Evolutionary conservation across 2,888 invertebrate genomes (phyloP).

Genomic region (Zygogramma bicolorata): DNA sequence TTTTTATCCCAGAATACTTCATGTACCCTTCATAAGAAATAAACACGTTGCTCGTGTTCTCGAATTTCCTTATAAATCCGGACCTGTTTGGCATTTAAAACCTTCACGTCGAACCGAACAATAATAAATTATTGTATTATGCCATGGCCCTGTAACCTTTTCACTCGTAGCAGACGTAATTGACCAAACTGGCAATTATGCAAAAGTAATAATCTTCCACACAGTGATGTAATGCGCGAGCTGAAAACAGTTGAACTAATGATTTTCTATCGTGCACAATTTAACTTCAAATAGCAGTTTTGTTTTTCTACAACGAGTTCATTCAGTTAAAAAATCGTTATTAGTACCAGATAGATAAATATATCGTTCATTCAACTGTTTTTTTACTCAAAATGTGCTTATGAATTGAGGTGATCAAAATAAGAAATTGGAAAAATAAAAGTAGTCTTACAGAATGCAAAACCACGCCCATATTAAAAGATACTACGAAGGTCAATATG

Average conservation of each 20-base stretch:
- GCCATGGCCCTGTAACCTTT: constrained; percentile 5
- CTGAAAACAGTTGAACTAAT: background rate
- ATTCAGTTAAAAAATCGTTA: background rate
- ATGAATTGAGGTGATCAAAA: too few species aligned
- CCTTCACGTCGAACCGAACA: background rate
- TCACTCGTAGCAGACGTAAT: constrained; percentile 1
- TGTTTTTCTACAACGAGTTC: constrained; percentile 6
- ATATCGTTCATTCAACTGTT: too few species aligned
- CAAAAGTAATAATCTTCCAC: constrained; percentile 4
- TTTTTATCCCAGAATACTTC: too few species aligned
- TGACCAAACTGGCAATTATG: background rate
- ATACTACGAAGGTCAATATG: too few species aligned
- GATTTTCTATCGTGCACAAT: constrained; percentile 11
- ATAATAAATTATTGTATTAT: background rate
- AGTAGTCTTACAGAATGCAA: too few species aligned
- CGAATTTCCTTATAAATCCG: background rate
- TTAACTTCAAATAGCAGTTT: constrained; percentile 1
- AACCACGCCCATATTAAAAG: too few species aligned
- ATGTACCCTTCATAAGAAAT: too few species aligned
- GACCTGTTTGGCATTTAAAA: background rate
- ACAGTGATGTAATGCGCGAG: constrained; percentile 16
- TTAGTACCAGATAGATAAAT: too few species aligned
- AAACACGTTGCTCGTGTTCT: background rate
- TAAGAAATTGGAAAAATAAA: too few species aligned
- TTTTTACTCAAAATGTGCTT: too few species aligned